Base-by-base conservation (phyloP, 1,140 invertebrate genomes). In the Stratiolaelaps scimitus region DNA sequence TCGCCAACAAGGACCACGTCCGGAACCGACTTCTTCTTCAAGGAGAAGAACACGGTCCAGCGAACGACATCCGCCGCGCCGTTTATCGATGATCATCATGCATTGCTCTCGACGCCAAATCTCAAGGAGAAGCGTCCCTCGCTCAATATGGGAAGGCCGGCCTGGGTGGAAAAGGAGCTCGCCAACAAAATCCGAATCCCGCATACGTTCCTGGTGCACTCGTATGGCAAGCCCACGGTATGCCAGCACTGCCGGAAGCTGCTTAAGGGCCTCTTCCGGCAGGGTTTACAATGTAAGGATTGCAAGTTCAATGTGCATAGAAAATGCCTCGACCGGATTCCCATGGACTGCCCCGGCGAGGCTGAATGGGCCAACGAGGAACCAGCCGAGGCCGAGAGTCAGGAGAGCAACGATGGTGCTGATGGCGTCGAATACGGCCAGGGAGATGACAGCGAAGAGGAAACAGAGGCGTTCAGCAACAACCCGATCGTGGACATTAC, bases 291-390 rank as follows among this genome's bases (percentile, higher is more conserved):
- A 76, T 98, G 95, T 76, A 89, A 92, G 79, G 81, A 80, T 65
- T 98, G 94, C 75, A 91, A 92, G 75, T 96, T 92, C 77, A 98
- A 98, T 80, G 90, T 88, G 67, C 94, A 98, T 77, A 92, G 95
- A 75, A 97, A 96, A 77, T 98, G 94, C 77, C 82, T 91, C 69
- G 88, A 91, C 28, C 85, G 86, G 77, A 87, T 97, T 70, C 90
- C 92, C 19, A 94, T 91, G 78, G 90, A 97, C 76, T 98, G 94
- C 80, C 85, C 87, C 20, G 93, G 90, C 17, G 92, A 96, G 76
- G 74, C 76, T 17, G 75, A 76, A 69, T 72, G 67, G 69, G 65
- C 53, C 1, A 60, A 60, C 53, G 53, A 60, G 10, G 53, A 60
- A 26, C 53, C 53, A 34, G 26, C 26, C 23, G 53, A 60, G 20